Percentiles rank a stretch among this genome's conserved stretches.
These are phyloP conservation scores for Notarius quadriscutis DNA, from an alignment of 2,113 vertebrate species.

Conservation along the genomic window DNA sequence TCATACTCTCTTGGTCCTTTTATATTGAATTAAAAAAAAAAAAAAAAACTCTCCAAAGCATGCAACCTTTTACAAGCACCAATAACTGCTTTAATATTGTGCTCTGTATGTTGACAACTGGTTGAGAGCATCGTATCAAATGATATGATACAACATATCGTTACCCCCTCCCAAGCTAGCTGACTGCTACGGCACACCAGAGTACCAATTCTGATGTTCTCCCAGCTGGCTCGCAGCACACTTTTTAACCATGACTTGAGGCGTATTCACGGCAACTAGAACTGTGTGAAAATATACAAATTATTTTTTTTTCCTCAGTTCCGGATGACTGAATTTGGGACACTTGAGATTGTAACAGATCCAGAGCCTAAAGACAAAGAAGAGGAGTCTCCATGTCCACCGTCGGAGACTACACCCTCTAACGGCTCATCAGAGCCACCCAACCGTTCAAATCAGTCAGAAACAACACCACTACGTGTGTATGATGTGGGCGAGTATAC, in stretches of 20 bases:
- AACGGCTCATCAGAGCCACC: constrained; percentile 61
- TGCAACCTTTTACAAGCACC: background rate
- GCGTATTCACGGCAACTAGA: background rate
- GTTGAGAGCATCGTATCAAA: background rate
- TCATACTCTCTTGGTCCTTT: background rate
- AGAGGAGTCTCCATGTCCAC: constrained; percentile 44
- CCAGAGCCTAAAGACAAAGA: constrained; percentile 75
- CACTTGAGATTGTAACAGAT: constrained; percentile 95
- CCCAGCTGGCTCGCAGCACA: background rate
- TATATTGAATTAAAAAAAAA: background rate
- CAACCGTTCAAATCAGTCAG: constrained; percentile 27
- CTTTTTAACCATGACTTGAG: background rate
- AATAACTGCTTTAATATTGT: background rate
- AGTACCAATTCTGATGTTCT: background rate
- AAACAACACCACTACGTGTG: constrained; percentile 10
- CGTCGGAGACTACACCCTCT: constrained; percentile 15
- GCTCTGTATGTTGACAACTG: background rate
- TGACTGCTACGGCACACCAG: too few species aligned
- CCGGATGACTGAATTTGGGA: constrained; percentile 95
- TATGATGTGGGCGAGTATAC: constrained; percentile 12
- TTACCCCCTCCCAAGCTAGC: too few species aligned
- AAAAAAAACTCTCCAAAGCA: background rate
- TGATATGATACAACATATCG: background rate
- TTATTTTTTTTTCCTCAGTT: constrained; percentile 74
- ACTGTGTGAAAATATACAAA: background rate